phyloP scores from a whole-genome alignment of 2,888 invertebrate species.

The Eristalinus sepulchralis region DNA sequence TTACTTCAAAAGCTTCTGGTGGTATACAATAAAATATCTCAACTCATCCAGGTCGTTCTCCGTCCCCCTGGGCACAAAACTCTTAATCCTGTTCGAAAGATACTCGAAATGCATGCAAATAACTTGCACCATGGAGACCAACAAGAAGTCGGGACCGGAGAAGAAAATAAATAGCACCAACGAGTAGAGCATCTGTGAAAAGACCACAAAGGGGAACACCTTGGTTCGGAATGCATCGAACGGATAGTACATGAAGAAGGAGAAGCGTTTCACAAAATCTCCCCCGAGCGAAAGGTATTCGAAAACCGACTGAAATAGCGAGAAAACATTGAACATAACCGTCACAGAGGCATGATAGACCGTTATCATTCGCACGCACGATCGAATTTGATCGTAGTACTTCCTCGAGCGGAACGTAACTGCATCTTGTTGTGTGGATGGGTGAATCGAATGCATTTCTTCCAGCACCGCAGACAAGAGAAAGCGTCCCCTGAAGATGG shows the following conservation, averaged over 20 bases:
- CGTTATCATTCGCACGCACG: slow-evolving; percentile 49
- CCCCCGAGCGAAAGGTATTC: slow-evolving; percentile 51
- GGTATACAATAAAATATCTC: slow-evolving; percentile 58
- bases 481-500: slow-evolving; percentile 45
- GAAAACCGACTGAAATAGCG: slow-evolving; percentile 56
- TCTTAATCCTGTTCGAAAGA: slow-evolving; percentile 59
- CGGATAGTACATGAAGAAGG: slow-evolving; percentile 67
- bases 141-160: slow-evolving; percentile 71
- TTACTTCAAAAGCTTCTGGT: slow-evolving; percentile 71
- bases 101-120: slow-evolving; percentile 73
- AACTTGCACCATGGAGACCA: slow-evolving; percentile 64
- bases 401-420: slow-evolving; percentile 47
- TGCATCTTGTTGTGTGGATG: slow-evolving; percentile 41
- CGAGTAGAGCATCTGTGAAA: slow-evolving; percentile 44
- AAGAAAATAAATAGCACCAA: slow-evolving; percentile 55
- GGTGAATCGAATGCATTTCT: slow-evolving; percentile 62
- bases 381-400: slow-evolving; percentile 46
- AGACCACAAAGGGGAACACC: slow-evolving; percentile 50
- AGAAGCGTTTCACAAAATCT: slow-evolving; percentile 51
- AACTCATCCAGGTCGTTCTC: slow-evolving; percentile 62
- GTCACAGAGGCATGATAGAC: slow-evolving; percentile 65
- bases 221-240: slow-evolving; percentile 35
- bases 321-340: slow-evolving; percentile 70
- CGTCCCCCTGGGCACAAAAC: slow-evolving; percentile 66
- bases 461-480: slow-evolving; percentile 26